These are phyloP conservation scores for Pelmatolapia mariae DNA, from an alignment of 2,113 vertebrate species.

Conservation along the genomic window DNA sequence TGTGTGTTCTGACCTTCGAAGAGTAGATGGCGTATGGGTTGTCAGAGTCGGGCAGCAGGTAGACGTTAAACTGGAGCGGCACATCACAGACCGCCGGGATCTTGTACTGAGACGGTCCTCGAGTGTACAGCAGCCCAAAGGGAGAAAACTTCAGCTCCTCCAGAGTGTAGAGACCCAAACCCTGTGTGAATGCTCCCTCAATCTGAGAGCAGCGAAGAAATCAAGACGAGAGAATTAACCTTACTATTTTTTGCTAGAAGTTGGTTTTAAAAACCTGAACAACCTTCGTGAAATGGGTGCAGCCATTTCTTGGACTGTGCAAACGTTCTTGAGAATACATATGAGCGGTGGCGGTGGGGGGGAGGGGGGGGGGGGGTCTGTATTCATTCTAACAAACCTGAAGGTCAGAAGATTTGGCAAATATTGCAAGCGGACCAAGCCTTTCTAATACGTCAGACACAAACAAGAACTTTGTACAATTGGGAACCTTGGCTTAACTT, in stretches of 20 bases:
- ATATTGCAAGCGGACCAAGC: too few species aligned
- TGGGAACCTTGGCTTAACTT: too few species aligned
- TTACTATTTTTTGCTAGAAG: too few species aligned
- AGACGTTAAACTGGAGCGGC: slow-evolving; percentile 77
- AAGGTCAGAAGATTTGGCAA: too few species aligned
- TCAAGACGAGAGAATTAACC: too few species aligned
- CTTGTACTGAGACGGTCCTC: slow-evolving; percentile 82
- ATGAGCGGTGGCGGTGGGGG: too few species aligned
- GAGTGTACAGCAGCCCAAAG: slow-evolving; percentile 72
- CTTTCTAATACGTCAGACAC: too few species aligned
- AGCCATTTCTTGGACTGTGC: background rate
- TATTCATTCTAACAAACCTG: background rate
- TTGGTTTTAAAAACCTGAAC: too few species aligned
- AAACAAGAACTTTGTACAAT: too few species aligned
- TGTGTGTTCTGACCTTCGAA: slow-evolving; percentile 73
- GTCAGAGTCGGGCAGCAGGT: slow-evolving; percentile 68
- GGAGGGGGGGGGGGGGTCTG: background rate
- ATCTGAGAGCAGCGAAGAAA: slow-evolving; percentile 60
- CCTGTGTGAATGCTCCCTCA: slow-evolving; percentile 83
- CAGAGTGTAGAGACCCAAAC: slow-evolving; percentile 80
- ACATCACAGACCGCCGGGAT: slow-evolving; percentile 82
- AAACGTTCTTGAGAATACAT: background rate
- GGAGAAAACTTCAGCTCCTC: slow-evolving; percentile 83
- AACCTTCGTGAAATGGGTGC: background rate
- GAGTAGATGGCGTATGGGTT: slow-evolving; percentile 84